Conservation (phyloP, 2,888 invertebrate species). For the Tromatobia lineatoria region DNA sequence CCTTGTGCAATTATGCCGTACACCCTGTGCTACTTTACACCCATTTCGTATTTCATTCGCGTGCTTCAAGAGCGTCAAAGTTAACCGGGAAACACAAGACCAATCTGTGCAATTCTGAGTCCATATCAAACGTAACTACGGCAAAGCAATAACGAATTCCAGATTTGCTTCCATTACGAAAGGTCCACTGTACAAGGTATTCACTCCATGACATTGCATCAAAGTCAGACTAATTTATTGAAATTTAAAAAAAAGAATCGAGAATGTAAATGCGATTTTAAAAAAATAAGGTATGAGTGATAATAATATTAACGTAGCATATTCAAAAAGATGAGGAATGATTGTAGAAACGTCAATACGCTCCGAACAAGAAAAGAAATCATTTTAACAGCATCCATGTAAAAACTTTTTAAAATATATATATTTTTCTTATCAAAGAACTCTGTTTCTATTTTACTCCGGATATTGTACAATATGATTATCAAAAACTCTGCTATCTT, state of each 20-base stretch:
- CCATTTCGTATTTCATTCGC: constrained; percentile 26
- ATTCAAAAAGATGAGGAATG: not conserved
- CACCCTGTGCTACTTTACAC: constrained; percentile 7
- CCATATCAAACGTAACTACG: not conserved
- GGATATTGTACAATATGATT: too few relatives aligned
- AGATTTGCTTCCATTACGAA: not conserved
- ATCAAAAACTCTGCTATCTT: too few relatives aligned
- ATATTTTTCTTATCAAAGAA: not conserved
- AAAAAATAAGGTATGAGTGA: not conserved
- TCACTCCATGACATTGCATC: not conserved
- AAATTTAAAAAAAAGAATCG: not conserved
- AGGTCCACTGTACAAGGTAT: not conserved
- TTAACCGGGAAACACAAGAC: not conserved
- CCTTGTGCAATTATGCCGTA: constrained; percentile 52
- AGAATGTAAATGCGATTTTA: not conserved
- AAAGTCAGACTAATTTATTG: not conserved
- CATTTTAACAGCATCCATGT: not conserved
- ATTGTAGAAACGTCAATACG: not conserved
- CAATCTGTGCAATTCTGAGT: not conserved
- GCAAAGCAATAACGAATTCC: not conserved
- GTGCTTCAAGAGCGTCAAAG: constrained; percentile 19
- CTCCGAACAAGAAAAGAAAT: not conserved
- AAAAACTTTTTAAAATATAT: not conserved
- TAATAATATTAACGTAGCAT: not conserved
- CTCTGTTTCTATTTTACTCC: not conserved